These are phyloP conservation scores for Mesitornis unicolor DNA, from an alignment of 2,113 vertebrate genomes.

Conservation along the genomic window DNA sequence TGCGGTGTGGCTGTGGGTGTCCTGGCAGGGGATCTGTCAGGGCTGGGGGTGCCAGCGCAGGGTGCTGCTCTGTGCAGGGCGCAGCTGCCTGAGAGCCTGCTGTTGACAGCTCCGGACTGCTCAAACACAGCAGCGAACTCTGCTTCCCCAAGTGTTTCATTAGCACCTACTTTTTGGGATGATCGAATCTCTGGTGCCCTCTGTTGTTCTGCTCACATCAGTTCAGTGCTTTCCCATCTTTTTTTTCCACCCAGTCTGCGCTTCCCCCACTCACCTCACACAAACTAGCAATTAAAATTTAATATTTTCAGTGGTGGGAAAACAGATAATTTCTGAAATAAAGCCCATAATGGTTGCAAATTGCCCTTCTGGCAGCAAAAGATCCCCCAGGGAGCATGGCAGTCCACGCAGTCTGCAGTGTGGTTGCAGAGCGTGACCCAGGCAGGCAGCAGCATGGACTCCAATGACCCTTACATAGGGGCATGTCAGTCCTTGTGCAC, in stretches of 20 bases:
- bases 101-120: neutral
- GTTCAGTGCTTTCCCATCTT: neutral
- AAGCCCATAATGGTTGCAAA: neutral
- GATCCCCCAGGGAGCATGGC: neutral
- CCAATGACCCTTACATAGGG: accelerated
- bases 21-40: accelerated
- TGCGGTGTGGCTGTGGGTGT: accelerated
- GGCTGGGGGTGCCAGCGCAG: accelerated
- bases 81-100: neutral
- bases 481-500: accelerated
- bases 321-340: neutral
- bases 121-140: neutral
- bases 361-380: neutral
- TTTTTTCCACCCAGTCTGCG: accelerated
- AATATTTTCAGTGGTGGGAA: neutral
- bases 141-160: neutral
- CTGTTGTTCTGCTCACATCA: neutral
- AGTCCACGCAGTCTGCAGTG: neutral
- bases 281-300: neutral
- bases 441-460: accelerated
- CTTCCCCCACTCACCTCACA: neutral
- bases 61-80: neutral
- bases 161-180: neutral
- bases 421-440: accelerated
- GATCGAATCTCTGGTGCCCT: neutral